Conservation (phyloP, 2,113 vertebrate genomes). For the Tichodroma muraria region DNA sequence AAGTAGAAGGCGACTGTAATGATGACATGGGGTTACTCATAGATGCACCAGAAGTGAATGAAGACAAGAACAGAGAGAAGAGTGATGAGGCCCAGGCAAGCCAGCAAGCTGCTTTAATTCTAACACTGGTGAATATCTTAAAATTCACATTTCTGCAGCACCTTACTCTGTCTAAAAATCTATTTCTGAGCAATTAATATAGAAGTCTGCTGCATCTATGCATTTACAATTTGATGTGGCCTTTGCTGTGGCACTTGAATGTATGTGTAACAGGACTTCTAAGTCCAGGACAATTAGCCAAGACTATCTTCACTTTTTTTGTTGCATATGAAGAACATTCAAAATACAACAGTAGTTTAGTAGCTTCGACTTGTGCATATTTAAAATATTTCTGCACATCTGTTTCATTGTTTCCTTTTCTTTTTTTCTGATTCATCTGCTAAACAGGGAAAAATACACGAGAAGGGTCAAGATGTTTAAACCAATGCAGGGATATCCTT, state of each 20-base stretch:
- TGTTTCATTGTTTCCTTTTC: background rate
- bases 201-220: background rate
- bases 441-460: background rate
- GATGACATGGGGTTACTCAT: background rate
- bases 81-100: background rate
- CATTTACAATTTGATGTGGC: background rate
- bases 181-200: background rate
- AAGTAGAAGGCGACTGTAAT: background rate
- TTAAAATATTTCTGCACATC: background rate
- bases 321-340: background rate
- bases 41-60: background rate
- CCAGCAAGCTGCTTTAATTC: background rate
- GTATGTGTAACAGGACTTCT: too few species aligned
- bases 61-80: background rate
- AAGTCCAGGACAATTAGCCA: background rate
- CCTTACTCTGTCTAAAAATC: background rate
- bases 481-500: background rate
- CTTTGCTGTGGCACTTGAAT: background rate
- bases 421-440: background rate
- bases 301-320: background rate
- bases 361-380: background rate
- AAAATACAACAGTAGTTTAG: background rate
- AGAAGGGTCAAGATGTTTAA: background rate
- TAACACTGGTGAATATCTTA: conserved; percentile 62
- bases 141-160: background rate